Base-by-base conservation (phyloP, 2,888 invertebrate genomes). In the Aradus depressus region DNA sequence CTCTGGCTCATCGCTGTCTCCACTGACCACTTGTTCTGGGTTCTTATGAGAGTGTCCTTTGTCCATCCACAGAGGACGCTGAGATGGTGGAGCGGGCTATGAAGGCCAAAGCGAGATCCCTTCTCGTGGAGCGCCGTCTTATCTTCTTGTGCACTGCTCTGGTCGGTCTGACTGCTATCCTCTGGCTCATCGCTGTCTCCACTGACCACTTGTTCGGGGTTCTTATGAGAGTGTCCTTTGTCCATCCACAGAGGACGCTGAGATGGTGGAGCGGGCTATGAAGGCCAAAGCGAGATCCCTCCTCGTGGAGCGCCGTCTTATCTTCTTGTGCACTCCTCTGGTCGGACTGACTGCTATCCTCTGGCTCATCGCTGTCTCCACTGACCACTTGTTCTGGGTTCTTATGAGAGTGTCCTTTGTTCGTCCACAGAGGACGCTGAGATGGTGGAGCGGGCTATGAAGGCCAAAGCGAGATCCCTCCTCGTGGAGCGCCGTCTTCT, bases 181-280 rank as follows among this genome's bases (percentile, higher is more conserved):
- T 83, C 35, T 86, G 85, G 85, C 77, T 81, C 38, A 69, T 79
- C 12, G 81, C 85, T 19, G 79, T 85, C 42, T 75, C 80, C 55
- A 84, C 84, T 3, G 76, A 80, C 63, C 79, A 80, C 62, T 86
- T 85, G 85, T 78, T 79, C 60, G 73, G 75, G 37, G 74, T 83
- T n/a, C n/a, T n/a, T n/a, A n/a, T n/a, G n/a, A n/a, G n/a, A n/a
- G n/a, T n/a, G n/a, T n/a, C n/a, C n/a, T n/a, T n/a, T n/a, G n/a
- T n/a, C n/a, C n/a, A n/a, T n/a, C n/a, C n/a, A n/a, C n/a, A n/a
- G n/a, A n/a, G n/a, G 26, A 48, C 31, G 39, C 18, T 3, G 41
- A 50, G 18, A 50, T 31, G 41, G 23, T 22, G 28, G 51, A 51
- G 19, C 35, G 37, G 14, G 51, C 43, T 16, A 44, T 41, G 41